Conservation (phyloP, 2,113 vertebrate species). For the Sylvicapra grimmia region DNA sequence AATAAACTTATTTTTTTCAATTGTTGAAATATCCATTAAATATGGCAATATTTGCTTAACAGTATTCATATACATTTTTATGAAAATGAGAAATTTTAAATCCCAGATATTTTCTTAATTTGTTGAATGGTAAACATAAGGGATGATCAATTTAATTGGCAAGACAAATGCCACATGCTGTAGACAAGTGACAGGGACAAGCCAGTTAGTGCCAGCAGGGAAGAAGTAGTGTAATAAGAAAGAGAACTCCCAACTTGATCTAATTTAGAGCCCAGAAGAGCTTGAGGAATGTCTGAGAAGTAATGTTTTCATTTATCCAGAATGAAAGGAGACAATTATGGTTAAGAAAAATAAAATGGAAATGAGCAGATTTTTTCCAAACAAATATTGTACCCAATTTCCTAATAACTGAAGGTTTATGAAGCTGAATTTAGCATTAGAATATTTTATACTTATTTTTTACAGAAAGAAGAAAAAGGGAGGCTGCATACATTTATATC, state of each 20-base stretch:
- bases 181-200: slow-evolving; percentile 70
- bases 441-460: slow-evolving; percentile 26
- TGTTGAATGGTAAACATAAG: slow-evolving; percentile 57
- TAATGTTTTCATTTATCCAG: slow-evolving; percentile 75
- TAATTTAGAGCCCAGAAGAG: slow-evolving; percentile 70
- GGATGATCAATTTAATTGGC: slow-evolving; percentile 72
- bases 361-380: slow-evolving; percentile 63
- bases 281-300: slow-evolving; percentile 67
- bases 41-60: slow-evolving; percentile 35
- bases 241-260: slow-evolving; percentile 64
- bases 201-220: slow-evolving; percentile 59
- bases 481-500: not conserved
- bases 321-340: slow-evolving; percentile 73
- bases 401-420: slow-evolving; percentile 67
- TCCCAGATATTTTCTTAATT: slow-evolving; percentile 30
- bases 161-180: slow-evolving; percentile 46
- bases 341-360: slow-evolving; percentile 64
- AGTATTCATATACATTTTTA: slow-evolving; percentile 52
- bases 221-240: slow-evolving; percentile 65
- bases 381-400: slow-evolving; percentile 55
- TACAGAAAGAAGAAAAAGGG: not conserved
- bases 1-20: slow-evolving; percentile 41
- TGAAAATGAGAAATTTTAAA: slow-evolving; percentile 51
- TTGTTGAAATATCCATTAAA: slow-evolving; percentile 62
- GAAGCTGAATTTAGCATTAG: slow-evolving; percentile 61